A percentile compares a stretch with the other conserved stretches of the same genome.
These are phyloP conservation scores for Hoplostethus mediterraneus DNA, from an alignment of 2,797 vertebrate species.

Conservation along the genomic window DNA sequence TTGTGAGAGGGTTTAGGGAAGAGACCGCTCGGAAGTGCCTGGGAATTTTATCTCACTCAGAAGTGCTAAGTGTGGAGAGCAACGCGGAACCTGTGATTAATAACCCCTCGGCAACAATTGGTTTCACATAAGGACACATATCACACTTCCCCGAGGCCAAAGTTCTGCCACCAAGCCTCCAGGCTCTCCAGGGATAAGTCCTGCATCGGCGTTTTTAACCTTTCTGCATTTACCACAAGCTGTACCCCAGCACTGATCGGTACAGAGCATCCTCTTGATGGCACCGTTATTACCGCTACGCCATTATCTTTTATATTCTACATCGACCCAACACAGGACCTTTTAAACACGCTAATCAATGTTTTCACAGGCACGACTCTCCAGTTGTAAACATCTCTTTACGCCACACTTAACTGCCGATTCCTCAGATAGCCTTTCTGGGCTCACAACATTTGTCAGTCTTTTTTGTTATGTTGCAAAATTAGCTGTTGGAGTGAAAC, in stretches of 20 bases:
- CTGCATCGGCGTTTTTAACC: not conserved
- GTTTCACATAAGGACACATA: slow-evolving; percentile 65
- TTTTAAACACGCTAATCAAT: slow-evolving; percentile 72
- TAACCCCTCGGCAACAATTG: slow-evolving; percentile 72
- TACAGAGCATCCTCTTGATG: slow-evolving; percentile 50
- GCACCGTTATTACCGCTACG: slow-evolving; percentile 39
- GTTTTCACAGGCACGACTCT: slow-evolving; percentile 69
- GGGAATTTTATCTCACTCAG: slow-evolving; percentile 29
- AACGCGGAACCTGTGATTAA: slow-evolving; percentile 68
- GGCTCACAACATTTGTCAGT: not conserved
- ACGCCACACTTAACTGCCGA: slow-evolving; percentile 39
- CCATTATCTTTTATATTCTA: slow-evolving; percentile 47
- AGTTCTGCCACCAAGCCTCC: slow-evolving; percentile 37
- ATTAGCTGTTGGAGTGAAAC: not conserved
- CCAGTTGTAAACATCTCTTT: slow-evolving; percentile 51
- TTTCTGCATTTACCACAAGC: slow-evolving; percentile 16
- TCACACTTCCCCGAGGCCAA: slow-evolving; percentile 66
- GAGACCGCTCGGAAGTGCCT: not conserved
- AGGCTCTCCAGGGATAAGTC: not conserved
- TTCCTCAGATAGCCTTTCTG: slow-evolving; percentile 12
- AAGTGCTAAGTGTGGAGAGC: slow-evolving; percentile 61
- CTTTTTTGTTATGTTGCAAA: not conserved
- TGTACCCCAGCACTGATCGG: slow-evolving; percentile 3
- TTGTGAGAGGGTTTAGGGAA: not conserved
- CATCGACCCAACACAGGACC: slow-evolving; percentile 55